These are phyloP conservation scores for Coelopa frigida DNA, from an alignment of 1,140 invertebrate species.

Conservation along the genomic window DNA sequence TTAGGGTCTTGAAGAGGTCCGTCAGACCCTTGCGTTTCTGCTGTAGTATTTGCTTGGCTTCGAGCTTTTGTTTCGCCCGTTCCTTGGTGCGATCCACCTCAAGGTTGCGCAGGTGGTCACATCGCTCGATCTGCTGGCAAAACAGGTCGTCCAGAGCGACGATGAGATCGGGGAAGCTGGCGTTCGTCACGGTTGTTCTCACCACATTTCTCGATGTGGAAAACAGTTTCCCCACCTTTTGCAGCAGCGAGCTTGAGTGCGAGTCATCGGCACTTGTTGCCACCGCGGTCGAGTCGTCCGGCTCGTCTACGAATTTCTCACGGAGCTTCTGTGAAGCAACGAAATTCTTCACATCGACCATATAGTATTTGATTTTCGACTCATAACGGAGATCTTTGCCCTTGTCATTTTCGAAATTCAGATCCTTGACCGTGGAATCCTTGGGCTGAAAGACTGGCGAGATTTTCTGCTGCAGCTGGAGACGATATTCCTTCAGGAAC, in stretches of 20 bases:
- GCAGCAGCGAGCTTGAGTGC: conserved; percentile 16
- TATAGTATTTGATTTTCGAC: conserved; percentile 22
- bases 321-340: conserved; percentile 25
- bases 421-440: conserved; percentile 35
- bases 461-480: conserved; percentile 45
- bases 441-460: conserved; percentile 36
- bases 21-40: conserved; percentile 75
- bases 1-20: conserved; percentile 74
- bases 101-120: conserved; percentile 54
- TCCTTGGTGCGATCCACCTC: conserved; percentile 57
- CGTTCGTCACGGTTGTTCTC: conserved; percentile 52
- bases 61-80: conserved; percentile 66
- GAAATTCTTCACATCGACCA: conserved; percentile 26
- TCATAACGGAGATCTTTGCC: conserved; percentile 21
- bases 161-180: conserved; percentile 52
- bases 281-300: background rate
- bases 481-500: conserved; percentile 73
- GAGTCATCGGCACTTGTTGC: background rate
- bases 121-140: conserved; percentile 56
- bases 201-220: conserved; percentile 57
- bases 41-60: conserved; percentile 73
- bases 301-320: conserved; percentile 15
- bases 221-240: conserved; percentile 44
- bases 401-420: conserved; percentile 29
- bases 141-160: conserved; percentile 58